phyloP scores from a whole-genome alignment of 2,797 vertebrate genomes.

The Artibeus lituratus region DNA sequence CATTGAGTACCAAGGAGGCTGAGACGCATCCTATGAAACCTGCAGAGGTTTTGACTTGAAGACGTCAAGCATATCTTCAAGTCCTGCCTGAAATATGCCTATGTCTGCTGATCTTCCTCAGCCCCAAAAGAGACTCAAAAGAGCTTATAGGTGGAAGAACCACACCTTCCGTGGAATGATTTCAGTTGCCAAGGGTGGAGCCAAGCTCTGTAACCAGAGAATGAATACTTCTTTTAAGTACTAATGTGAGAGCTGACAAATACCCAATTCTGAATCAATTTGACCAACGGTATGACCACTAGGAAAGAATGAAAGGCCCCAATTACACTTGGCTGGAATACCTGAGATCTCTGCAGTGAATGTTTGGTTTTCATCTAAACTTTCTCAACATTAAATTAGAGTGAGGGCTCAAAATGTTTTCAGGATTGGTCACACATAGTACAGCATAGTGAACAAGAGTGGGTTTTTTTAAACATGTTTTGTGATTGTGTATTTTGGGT shows the following conservation, averaged over 20 bases:
- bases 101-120: constrained; percentile 77
- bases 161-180: background rate
- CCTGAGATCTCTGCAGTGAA: background rate
- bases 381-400: background rate
- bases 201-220: background rate
- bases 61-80: background rate
- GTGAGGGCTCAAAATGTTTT: background rate
- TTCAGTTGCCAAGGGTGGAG: background rate
- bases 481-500: background rate
- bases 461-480: background rate
- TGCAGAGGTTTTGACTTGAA: background rate
- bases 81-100: constrained; percentile 80
- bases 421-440: background rate
- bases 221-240: background rate
- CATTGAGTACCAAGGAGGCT: background rate
- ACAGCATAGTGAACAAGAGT: background rate
- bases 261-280: background rate
- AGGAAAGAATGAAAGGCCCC: background rate
- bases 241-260: background rate
- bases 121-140: background rate
- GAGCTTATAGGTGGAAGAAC: background rate
- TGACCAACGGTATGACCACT: background rate
- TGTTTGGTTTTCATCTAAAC: background rate
- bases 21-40: background rate
- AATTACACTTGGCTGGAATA: background rate